phyloP scores from a whole-genome alignment of 2,797 vertebrate species.

The Microctenopoma lineatum region DNA sequence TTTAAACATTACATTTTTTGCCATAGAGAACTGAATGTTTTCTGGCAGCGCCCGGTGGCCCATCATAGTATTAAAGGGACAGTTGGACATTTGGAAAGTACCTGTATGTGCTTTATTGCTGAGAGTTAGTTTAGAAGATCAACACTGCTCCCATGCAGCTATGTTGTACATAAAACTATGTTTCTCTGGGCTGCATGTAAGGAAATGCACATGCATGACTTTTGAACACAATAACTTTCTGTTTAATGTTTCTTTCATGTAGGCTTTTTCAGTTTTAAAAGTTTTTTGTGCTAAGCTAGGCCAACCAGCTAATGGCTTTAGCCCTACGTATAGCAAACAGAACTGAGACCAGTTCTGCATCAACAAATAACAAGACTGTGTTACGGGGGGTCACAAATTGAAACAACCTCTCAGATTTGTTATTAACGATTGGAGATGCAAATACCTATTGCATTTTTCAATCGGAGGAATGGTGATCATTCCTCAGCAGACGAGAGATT shows the following conservation, averaged over 20 bases:
- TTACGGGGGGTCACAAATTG: too few species aligned
- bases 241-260: not conserved
- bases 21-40: not conserved
- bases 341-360: not conserved
- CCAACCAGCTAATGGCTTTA: not conserved
- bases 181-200: not conserved
- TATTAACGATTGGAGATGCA: too few species aligned
- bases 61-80: not conserved
- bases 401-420: too few species aligned
- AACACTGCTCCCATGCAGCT: conserved; percentile 12
- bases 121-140: conserved; percentile 11
- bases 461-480: too few species aligned
- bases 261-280: too few species aligned
- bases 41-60: conserved; percentile 10
- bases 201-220: not conserved
- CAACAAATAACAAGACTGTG: too few species aligned
- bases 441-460: too few species aligned
- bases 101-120: not conserved
- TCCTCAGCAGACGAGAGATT: too few species aligned
- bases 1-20: conserved; percentile 31
- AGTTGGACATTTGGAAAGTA: conserved; percentile 22
- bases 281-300: not conserved
- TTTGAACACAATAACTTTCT: not conserved
- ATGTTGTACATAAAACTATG: not conserved
- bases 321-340: not conserved